Percentiles rank a stretch among this genome's conserved stretches.
These are phyloP conservation scores for Halcyon chelicuti DNA, from an alignment of 2,797 vertebrate species.

Conservation along the genomic window DNA sequence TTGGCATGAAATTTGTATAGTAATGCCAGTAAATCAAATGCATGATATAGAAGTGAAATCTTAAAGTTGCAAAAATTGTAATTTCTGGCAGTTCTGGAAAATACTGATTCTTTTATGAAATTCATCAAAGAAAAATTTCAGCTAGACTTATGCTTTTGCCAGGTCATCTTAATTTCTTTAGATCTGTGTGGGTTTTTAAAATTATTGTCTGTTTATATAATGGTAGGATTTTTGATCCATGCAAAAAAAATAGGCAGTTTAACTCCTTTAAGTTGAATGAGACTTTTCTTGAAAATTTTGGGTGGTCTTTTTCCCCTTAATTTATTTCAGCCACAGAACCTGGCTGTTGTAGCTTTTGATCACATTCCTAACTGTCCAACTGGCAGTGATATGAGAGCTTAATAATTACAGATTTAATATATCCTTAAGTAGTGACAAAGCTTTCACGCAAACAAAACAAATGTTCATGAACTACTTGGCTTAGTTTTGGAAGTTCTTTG, in stretches of 20 bases:
- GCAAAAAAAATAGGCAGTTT: not conserved
- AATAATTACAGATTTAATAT: not conserved
- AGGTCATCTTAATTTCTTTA: not conserved
- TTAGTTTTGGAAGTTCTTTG: not conserved
- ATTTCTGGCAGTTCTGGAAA: slow-evolving; percentile 23
- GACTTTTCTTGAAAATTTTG: not conserved
- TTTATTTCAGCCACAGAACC: not conserved
- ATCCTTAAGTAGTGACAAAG: not conserved
- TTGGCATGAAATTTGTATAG: not conserved
- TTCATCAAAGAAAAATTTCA: not conserved
- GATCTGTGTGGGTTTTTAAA: not conserved
- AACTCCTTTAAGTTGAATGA: not conserved
- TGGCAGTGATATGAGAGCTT: not conserved
- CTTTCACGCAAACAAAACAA: not conserved
- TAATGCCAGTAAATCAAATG: not conserved
- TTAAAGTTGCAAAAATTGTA: not conserved
- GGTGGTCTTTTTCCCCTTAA: rapidly evolving
- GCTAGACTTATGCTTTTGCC: not conserved
- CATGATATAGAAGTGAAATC: not conserved
- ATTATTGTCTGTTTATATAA: not conserved
- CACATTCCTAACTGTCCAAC: not conserved
- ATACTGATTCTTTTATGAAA: not conserved
- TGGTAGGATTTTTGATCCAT: not conserved
- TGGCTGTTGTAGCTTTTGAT: not conserved
- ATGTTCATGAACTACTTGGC: not conserved